Conservation (phyloP, 1,140 invertebrate genomes). For the Drosophila suzukii region DNA sequence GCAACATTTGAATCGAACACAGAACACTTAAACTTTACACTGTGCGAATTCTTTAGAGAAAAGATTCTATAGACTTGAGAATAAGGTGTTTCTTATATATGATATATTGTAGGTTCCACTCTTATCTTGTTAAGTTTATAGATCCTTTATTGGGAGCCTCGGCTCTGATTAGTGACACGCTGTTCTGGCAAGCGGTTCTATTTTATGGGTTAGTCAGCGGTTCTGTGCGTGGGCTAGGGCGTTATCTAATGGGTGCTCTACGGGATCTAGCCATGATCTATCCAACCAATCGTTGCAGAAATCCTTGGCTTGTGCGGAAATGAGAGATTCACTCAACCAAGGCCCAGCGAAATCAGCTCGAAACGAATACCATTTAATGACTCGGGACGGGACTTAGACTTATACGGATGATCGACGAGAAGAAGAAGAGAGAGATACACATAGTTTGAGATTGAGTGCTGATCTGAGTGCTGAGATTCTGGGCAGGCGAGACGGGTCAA, state of each 20-base stretch:
- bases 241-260: slow-evolving; percentile 20
- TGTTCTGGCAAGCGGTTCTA: slow-evolving; percentile 68
- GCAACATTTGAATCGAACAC: slow-evolving; percentile 49
- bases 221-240: slow-evolving; percentile 17
- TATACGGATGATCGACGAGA: slow-evolving; percentile 23
- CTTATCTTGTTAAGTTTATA: not conserved
- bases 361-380: slow-evolving; percentile 7
- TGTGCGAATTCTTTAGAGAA: slow-evolving; percentile 27
- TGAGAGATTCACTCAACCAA: slow-evolving; percentile 26
- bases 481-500: slow-evolving; percentile 49
- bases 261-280: slow-evolving; percentile 22
- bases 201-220: slow-evolving; percentile 39
- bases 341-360: slow-evolving; percentile 21
- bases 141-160: not conserved
- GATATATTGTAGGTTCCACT: not conserved
- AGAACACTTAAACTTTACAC: slow-evolving; percentile 54
- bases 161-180: slow-evolving; percentile 43
- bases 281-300: slow-evolving; percentile 37
- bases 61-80: not conserved
- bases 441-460: slow-evolving; percentile 25
- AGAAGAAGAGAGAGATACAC: slow-evolving; percentile 20
- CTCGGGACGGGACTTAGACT: slow-evolving; percentile 8
- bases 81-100: not conserved
- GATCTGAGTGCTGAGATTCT: slow-evolving; percentile 32
- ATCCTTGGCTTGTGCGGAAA: slow-evolving; percentile 18